Evolutionary conservation across 2,888 invertebrate species (phyloP).

Genomic region (Rapana venosa): DNA sequence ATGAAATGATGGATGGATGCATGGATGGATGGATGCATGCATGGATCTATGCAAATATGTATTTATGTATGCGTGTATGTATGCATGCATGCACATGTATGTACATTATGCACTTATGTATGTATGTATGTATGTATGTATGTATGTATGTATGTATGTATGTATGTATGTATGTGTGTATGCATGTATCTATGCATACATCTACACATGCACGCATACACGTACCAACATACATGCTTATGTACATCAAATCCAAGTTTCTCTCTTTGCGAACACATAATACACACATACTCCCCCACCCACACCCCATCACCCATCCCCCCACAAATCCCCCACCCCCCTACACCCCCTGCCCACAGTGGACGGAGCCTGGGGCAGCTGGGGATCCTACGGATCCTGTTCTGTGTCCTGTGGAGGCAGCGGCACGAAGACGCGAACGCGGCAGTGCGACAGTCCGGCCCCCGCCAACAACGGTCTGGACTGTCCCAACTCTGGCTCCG

Average conservation of each 20-base stretch:
- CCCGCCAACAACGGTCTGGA: conserved; percentile 55
- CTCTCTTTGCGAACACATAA: no score
- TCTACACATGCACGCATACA: no score
- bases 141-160: neutral
- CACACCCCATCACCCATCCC: neutral
- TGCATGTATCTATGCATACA: neutral
- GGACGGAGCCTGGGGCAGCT: conserved; percentile 56
- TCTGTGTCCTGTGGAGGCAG: conserved; percentile 53
- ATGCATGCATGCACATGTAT: no score
- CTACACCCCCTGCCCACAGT: conserved; percentile 31
- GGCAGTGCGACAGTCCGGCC: conserved; percentile 57
- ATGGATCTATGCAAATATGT: no score
- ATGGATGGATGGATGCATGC: no score
- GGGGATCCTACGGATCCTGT: conserved; percentile 54
- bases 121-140: conserved; percentile 5
- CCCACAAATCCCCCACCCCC: no score
- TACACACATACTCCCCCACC: neutral
- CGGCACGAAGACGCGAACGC: conserved; percentile 51
- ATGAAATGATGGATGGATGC: no score
- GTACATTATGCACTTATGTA: neutral
- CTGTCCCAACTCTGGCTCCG: conserved; percentile 49
- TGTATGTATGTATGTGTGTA: neutral
- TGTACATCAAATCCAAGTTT: no score
- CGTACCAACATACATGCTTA: no score
- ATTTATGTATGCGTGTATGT: no score